phyloP scores from a whole-genome alignment of 2,113 vertebrate genomes.

The Piliocolobus tephrosceles region DNA sequence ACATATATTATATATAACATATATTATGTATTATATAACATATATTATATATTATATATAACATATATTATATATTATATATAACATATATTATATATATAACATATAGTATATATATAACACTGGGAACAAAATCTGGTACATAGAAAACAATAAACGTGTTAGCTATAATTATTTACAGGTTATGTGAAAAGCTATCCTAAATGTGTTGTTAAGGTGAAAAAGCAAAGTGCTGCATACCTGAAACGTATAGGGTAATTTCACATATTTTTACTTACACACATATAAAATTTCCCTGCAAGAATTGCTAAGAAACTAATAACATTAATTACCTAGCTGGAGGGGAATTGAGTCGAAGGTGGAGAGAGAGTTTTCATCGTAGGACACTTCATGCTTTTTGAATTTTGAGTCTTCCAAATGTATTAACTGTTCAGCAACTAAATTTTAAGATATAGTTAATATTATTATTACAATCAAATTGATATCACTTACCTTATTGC shows the following conservation, averaged over 20 bases:
- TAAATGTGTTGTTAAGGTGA: not conserved
- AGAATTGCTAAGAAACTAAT: constrained; percentile 4
- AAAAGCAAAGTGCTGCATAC: not conserved
- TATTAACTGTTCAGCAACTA: not conserved
- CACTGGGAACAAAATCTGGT: not conserved
- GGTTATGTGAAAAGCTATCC: not conserved
- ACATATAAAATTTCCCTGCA: not conserved
- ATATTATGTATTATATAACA: too few relatives aligned
- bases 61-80: too few relatives aligned
- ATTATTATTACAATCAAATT: not conserved
- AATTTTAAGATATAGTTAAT: not conserved
- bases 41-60: too few relatives aligned
- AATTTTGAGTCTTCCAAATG: not conserved
- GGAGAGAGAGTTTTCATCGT: not conserved
- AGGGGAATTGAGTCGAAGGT: not conserved
- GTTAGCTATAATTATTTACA: not conserved
- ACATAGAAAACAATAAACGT: not conserved
- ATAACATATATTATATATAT: too few relatives aligned
- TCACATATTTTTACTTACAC: not conserved
- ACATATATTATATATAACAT: too few relatives aligned
- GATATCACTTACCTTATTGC: not conserved
- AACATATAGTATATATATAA: too few relatives aligned
- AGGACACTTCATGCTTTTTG: not conserved
- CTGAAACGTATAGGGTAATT: not conserved
- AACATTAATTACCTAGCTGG: not conserved